phyloP scores from a whole-genome alignment of 2,888 invertebrate genomes.

The Yponomeuta malinellus region DNA sequence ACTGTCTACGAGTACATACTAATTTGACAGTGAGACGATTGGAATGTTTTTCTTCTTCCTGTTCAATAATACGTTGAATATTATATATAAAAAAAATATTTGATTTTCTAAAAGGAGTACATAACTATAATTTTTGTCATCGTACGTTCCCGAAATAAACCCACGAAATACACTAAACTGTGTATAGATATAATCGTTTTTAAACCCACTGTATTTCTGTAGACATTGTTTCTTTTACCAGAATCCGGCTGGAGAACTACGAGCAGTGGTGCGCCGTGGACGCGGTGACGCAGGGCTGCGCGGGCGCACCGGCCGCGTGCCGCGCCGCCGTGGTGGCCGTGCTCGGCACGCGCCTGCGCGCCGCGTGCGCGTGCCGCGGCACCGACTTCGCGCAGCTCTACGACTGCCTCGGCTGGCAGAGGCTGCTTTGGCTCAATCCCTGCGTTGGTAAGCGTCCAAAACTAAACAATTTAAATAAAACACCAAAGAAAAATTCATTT shows the following conservation, averaged over 20 bases:
- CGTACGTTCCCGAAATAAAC: no score
- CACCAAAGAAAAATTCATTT: no score
- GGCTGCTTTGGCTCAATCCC: slow-evolving; percentile 93
- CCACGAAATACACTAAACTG: no score
- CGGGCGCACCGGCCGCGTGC: slow-evolving; percentile 89
- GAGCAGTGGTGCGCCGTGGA: slow-evolving; percentile 95
- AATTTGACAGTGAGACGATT: no score
- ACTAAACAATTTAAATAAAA: not conserved
- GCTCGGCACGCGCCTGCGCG: slow-evolving; percentile 90
- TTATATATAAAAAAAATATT: no score
- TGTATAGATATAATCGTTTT: no score
- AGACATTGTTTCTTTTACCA: slow-evolving; percentile 39
- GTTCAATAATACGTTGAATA: no score
- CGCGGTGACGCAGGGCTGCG: slow-evolving; percentile 91
- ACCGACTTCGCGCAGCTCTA: slow-evolving; percentile 90
- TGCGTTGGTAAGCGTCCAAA: slow-evolving; percentile 84
- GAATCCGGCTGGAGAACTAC: slow-evolving; percentile 88
- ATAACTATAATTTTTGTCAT: no score
- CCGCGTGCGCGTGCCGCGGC: slow-evolving; percentile 91
- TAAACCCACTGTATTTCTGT: no score
- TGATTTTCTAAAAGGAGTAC: no score
- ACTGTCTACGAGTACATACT: no score
- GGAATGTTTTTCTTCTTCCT: no score
- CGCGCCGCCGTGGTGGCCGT: slow-evolving; percentile 90
- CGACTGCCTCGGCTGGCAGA: slow-evolving; percentile 93